Evolutionary conservation across 2,113 vertebrate species (phyloP), one percentile per base, ranked within the genome.

Genomic region (Echinops telfairi): DNA sequence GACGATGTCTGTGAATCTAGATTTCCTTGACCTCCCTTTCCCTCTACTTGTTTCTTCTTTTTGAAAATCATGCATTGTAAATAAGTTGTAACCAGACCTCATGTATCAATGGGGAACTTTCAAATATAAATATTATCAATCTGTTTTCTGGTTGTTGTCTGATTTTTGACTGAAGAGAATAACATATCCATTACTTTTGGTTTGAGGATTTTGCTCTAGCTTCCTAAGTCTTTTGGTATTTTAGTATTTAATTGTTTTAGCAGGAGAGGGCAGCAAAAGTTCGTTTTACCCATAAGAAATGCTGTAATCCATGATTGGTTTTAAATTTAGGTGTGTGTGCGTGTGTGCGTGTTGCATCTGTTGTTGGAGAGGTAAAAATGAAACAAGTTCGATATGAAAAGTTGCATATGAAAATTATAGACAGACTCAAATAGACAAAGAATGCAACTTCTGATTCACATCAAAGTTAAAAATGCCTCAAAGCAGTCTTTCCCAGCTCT

Each of bases 221-320:
- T 96, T 95, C 95, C 94, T 97, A 88, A 94, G 93, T 96, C 93
- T 91, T 83, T 97, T 93, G 96, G 94, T 97, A 95, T 97, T 97
- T 97, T 97, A 98, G 97, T 94, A 97, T 97, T 98, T 97, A 97
- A 95, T 97, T 97, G 97, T 98, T 98, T 97, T 96, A 97, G 96
- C 98, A 98, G 97, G 97, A 98, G 98, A 98, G 98, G 98, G 98
- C 98, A 98, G 98, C 97, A 98, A 22, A 98, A 97, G 95, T 98
- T 98, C 97, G 95, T 96, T 98, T 98, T 97, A 60, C 95, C 95
- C 96, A 62, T 90, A 96, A 98, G 97, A 97, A 97, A 97, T 96
- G 96, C 96, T 97, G 90, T 96, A 90, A 79, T 97, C 95, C 87
- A 76, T 85, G 87, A 89, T 90, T 95, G 94, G 75, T 95, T 97